A percentile compares a stretch with the other conserved stretches of the same genome.
These are phyloP conservation scores for Corticium candelabrum DNA, from an alignment of 37 sponge, comb jelly and placozoan genomes.

Conservation along the genomic window DNA sequence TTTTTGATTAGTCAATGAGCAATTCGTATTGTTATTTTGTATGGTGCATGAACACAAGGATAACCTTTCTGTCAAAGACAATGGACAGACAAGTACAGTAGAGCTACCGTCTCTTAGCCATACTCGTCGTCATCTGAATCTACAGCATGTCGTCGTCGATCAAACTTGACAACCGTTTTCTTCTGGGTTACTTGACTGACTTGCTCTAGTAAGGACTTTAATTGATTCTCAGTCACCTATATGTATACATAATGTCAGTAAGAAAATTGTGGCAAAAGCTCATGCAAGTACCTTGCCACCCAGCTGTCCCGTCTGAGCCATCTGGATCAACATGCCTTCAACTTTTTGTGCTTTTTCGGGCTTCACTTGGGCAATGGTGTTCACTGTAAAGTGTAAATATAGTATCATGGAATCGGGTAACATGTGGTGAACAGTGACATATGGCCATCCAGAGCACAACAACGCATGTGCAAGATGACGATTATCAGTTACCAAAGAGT, in stretches of 20 bases:
- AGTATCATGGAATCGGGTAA: neutral
- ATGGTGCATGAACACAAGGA: too few relatives aligned
- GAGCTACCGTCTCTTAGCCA: too few relatives aligned
- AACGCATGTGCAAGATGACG: too few relatives aligned
- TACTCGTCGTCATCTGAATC: constrained; percentile 45
- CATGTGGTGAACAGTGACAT: too few relatives aligned
- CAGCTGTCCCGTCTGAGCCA: constrained; percentile 87
- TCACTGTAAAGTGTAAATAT: constrained; percentile 49
- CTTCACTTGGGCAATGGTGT: constrained; percentile 94
- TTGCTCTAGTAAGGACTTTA: constrained; percentile 56
- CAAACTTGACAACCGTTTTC: constrained; percentile 83
- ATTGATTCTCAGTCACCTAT: constrained; percentile 60
- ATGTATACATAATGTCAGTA: too few relatives aligned
- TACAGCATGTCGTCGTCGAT: constrained; percentile 37
- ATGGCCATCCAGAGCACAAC: too few relatives aligned
- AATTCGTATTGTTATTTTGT: too few relatives aligned
- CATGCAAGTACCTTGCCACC: constrained; percentile 36
- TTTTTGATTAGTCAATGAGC: too few relatives aligned
- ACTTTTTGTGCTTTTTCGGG: constrained; percentile 85
- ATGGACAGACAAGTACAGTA: too few relatives aligned
- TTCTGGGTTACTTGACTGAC: constrained; percentile 68
- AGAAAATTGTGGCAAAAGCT: neutral
- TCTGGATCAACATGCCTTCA: constrained; percentile 80
- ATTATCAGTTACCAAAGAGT: too few relatives aligned
- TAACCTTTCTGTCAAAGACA: too few relatives aligned